Conservation (phyloP, 2,113 vertebrate species). For the Mystacornis crossleyi region DNA sequence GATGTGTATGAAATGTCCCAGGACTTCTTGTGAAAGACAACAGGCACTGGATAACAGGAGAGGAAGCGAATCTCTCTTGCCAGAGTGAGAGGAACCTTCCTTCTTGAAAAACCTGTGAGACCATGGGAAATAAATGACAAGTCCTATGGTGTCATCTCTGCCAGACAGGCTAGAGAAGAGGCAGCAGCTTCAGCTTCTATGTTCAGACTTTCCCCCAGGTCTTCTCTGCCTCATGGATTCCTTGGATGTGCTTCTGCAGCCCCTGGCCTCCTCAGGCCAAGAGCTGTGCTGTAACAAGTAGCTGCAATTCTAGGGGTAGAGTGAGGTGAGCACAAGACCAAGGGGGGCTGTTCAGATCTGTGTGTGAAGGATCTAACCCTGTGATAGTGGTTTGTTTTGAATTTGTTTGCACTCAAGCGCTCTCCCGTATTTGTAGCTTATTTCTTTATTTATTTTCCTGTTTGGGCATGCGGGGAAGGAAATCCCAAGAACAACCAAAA, state of each 20-base stretch:
- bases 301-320: background rate
- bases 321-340: background rate
- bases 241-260: background rate
- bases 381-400: background rate
- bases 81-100: background rate
- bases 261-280: background rate
- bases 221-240: background rate
- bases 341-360: background rate
- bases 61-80: background rate
- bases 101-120: background rate
- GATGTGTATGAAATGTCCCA: background rate
- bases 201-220: background rate
- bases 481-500: background rate
- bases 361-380: background rate
- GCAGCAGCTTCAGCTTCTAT: background rate
- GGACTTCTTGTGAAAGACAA: background rate
- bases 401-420: accelerated
- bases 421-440: background rate
- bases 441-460: background rate
- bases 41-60: background rate
- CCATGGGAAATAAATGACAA: background rate
- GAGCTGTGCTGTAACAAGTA: background rate
- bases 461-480: background rate
- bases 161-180: background rate
- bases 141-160: background rate